Conservation (phyloP, 37 sponge, comb jelly and placozoan species). For the Oopsacas minuta region DNA sequence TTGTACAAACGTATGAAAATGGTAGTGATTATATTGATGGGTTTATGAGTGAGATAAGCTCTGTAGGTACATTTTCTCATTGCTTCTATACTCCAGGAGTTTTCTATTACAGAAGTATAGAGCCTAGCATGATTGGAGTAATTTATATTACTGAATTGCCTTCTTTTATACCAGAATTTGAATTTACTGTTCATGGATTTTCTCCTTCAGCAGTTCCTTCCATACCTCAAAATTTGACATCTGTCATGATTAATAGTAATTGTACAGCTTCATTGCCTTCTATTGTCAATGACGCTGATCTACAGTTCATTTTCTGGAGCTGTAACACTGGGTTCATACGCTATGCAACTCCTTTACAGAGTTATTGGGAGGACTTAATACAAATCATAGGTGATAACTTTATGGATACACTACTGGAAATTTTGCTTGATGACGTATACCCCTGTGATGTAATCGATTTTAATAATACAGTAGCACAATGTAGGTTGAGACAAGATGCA, state of each 20-base stretch:
- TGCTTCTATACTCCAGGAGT: slow-evolving; percentile 1
- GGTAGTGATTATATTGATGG: neutral
- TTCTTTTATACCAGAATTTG: neutral
- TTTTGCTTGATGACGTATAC: neutral
- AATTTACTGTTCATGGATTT: neutral
- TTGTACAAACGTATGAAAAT: neutral
- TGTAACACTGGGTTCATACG: neutral
- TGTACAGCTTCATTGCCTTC: neutral
- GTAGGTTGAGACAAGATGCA: neutral
- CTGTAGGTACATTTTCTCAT: neutral
- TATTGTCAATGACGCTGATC: neutral
- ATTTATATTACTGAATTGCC: neutral
- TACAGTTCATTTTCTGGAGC: neutral
- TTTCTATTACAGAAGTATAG: neutral
- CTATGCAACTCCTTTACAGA: neutral
- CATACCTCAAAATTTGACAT: neutral
- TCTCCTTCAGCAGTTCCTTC: neutral
- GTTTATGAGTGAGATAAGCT: neutral
- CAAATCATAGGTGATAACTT: neutral
- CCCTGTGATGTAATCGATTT: neutral
- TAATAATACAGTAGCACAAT: neutral
- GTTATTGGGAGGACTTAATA: neutral
- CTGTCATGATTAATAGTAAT: neutral
- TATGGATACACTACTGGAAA: neutral
- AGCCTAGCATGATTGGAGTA: neutral